Conservation (phyloP, 37 sponge, comb jelly and placozoan species). For the Amphimedon queenslandica region DNA sequence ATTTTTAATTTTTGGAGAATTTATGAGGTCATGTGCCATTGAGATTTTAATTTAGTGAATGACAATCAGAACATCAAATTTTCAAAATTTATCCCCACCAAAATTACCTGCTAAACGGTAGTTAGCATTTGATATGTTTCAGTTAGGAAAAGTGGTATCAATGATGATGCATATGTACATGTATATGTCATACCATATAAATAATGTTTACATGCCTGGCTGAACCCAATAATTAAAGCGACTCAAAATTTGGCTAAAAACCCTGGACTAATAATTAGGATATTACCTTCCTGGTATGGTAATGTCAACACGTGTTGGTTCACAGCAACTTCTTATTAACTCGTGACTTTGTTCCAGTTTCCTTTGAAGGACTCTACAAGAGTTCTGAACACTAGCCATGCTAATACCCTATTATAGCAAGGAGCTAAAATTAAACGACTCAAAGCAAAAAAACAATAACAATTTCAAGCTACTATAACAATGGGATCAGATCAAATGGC, state of each 20-base stretch:
- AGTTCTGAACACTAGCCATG: not conserved
- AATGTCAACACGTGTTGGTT: conserved; percentile 61
- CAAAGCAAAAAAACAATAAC: not conserved
- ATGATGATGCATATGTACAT: not conserved
- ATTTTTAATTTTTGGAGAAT: no score
- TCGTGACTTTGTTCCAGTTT: conserved; percentile 18
- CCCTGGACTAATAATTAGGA: no score
- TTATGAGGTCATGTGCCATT: no score
- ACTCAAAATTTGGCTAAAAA: no score
- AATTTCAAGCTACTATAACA: conserved; percentile 5
- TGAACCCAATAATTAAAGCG: no score
- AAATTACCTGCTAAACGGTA: no score
- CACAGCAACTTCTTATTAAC: conserved; percentile 19
- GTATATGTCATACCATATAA: not conserved
- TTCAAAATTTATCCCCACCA: no score
- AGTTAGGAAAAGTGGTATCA: no score
- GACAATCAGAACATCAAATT: no score
- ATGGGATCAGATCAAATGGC: not conserved
- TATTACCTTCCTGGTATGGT: conserved; percentile 39
- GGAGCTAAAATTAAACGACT: no score
- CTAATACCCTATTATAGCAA: conserved; percentile 19
- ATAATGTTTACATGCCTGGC: not conserved
- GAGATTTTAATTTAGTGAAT: no score
- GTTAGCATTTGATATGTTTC: no score
- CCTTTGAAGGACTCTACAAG: conserved; percentile 42